These are phyloP conservation scores for Pelochelys cantorii DNA, from an alignment of 2,797 vertebrate genomes.

Conservation along the genomic window DNA sequence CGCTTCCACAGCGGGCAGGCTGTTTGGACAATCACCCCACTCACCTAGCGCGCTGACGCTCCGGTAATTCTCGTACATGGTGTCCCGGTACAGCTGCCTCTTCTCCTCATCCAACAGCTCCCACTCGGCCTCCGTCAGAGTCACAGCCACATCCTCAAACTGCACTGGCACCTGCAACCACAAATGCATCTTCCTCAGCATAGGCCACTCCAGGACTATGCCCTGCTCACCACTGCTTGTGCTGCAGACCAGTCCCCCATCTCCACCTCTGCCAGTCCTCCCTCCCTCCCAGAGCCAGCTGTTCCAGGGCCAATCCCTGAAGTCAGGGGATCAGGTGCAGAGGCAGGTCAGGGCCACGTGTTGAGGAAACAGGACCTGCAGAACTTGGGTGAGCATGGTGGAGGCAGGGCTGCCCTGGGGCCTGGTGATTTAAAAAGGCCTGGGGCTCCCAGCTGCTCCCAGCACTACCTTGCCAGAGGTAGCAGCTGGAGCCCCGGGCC, in stretches of 20 bases:
- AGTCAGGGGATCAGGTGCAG: not conserved
- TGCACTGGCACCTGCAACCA: not conserved
- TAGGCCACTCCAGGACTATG: not conserved
- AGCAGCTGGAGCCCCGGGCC: too few relatives aligned
- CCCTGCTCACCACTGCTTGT: not conserved
- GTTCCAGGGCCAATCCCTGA: not conserved
- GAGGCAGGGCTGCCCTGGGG: too few relatives aligned
- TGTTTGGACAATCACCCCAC: not conserved
- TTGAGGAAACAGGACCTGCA: not conserved
- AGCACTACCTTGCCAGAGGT: too few relatives aligned
- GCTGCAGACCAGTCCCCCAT: not conserved
- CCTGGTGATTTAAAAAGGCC: too few relatives aligned
- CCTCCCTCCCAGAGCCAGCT: not conserved
- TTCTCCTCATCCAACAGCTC: not conserved
- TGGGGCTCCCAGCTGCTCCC: too few relatives aligned
- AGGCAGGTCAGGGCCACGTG: not conserved
- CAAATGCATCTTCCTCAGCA: not conserved
- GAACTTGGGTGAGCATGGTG: not conserved
- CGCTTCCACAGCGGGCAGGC: not conserved
- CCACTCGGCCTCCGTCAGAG: not conserved
- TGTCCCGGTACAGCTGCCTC: not conserved
- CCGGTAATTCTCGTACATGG: not conserved
- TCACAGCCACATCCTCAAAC: not conserved
- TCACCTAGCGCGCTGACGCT: not conserved
- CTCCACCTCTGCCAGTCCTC: not conserved